Percentiles rank a stretch among this genome's conserved stretches.
phyloP scores from a whole-genome alignment of 1,140 invertebrate genomes.

The Hylyphantes graminicola region DNA sequence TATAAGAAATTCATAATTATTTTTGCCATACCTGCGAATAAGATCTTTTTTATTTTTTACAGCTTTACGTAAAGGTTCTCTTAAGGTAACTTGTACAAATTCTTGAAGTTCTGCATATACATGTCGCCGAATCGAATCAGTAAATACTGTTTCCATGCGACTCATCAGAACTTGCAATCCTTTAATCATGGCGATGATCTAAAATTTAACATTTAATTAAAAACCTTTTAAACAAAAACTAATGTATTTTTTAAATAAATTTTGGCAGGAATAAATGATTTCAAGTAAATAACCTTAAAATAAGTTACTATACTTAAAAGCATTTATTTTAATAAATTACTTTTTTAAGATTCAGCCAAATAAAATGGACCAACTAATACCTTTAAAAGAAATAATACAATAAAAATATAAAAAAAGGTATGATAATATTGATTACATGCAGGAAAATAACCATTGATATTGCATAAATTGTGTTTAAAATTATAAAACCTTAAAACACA shows the following conservation, averaged over 20 bases:
- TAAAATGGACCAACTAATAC: too few relatives aligned
- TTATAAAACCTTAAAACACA: neutral
- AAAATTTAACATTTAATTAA: constrained; percentile 44
- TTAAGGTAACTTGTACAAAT: constrained; percentile 90
- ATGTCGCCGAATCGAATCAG: constrained; percentile 92
- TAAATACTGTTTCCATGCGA: constrained; percentile 97
- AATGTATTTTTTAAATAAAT: neutral
- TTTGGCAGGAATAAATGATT: neutral
- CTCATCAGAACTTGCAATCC: constrained; percentile 97
- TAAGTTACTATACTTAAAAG: too few relatives aligned
- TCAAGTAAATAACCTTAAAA: neutral
- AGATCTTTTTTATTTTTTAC: constrained; percentile 99
- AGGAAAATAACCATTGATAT: too few relatives aligned
- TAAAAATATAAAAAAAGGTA: too few relatives aligned
- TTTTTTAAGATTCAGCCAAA: too few relatives aligned
- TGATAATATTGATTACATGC: too few relatives aligned
- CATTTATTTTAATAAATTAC: too few relatives aligned
- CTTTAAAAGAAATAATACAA: too few relatives aligned
- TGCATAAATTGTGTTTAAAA: neutral
- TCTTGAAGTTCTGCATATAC: constrained; percentile 98
- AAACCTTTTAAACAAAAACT: constrained; percentile 18
- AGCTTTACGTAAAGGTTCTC: constrained; percentile 95
- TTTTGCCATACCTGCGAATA: constrained; percentile 78
- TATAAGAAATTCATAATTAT: neutral
- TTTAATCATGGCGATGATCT: constrained; percentile 96